These are phyloP conservation scores for Coreoperca whiteheadi DNA, from an alignment of 2,113 vertebrate genomes.

Conservation along the genomic window DNA sequence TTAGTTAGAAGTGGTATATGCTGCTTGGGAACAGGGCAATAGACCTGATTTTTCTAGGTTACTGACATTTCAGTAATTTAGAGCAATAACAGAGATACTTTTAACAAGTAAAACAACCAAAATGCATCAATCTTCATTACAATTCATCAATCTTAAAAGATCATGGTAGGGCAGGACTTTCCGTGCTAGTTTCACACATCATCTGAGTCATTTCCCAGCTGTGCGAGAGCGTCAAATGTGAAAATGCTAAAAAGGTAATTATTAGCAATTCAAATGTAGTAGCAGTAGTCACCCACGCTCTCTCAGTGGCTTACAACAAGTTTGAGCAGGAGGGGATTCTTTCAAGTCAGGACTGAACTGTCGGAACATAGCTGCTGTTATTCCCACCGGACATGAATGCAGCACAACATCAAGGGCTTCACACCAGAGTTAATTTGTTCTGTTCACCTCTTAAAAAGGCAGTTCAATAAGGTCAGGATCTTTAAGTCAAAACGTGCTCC, in stretches of 20 bases:
- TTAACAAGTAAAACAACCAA: not conserved
- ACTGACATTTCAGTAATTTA: not conserved
- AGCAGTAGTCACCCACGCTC: not conserved
- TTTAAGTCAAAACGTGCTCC: not conserved
- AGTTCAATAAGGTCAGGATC: constrained; percentile 14
- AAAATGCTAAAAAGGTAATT: not conserved
- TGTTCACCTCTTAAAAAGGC: constrained; percentile 44
- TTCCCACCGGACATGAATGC: constrained; percentile 44
- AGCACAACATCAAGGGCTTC: constrained; percentile 51
- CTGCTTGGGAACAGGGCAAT: not conserved
- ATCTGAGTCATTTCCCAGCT: constrained; percentile 1
- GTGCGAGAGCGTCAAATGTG: not conserved
- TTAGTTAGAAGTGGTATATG: not conserved
- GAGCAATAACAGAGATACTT: not conserved
- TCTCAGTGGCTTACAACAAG: not conserved
- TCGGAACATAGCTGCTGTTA: not conserved
- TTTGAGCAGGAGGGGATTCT: not conserved
- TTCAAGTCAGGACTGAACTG: constrained; percentile 3
- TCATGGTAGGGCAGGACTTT: not conserved
- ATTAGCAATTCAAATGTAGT: not conserved
- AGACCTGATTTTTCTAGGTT: not conserved
- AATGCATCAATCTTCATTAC: not conserved
- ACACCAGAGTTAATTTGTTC: constrained; percentile 37
- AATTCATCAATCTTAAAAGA: not conserved
- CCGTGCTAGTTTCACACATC: not conserved